Evolutionary conservation across 1,140 invertebrate genomes (phyloP).

Genomic region (Leptonema lineaticorne): DNA sequence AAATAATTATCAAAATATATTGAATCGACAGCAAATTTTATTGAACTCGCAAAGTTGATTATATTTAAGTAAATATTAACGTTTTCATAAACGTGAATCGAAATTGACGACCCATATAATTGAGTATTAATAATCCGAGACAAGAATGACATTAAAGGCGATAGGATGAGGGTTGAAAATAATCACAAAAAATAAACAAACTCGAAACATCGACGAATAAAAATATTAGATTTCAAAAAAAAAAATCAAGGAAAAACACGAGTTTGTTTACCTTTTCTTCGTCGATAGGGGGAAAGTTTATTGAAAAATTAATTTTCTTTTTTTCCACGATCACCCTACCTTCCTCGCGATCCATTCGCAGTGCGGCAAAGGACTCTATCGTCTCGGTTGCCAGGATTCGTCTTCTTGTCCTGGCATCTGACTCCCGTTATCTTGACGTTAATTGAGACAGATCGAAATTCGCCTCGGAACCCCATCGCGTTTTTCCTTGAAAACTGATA

Average conservation of each 20-base stretch:
- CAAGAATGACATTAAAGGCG: too few relatives aligned
- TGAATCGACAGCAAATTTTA: too few relatives aligned
- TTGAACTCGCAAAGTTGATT: too few relatives aligned
- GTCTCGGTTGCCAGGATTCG: neutral
- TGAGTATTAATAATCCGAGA: too few relatives aligned
- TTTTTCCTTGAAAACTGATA: conserved; percentile 32
- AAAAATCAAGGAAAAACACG: conserved; percentile 18
- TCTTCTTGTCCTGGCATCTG: conserved; percentile 23
- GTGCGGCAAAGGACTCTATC: neutral
- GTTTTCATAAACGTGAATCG: neutral
- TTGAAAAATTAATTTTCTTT: conserved; percentile 36
- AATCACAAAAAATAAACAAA: neutral
- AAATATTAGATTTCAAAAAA: conserved; percentile 11
- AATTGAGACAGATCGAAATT: conserved; percentile 42
- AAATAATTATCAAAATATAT: too few relatives aligned
- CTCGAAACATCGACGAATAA: neutral
- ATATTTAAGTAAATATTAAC: neutral
- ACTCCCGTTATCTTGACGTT: conserved; percentile 39
- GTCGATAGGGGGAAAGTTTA: conserved; percentile 27
- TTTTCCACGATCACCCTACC: neutral
- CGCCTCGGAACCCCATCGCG: conserved; percentile 28
- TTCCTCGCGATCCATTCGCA: too few relatives aligned
- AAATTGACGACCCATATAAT: too few relatives aligned
- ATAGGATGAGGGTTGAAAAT: too few relatives aligned
- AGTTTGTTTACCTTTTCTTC: conserved; percentile 32